Evolutionary conservation across 2,797 vertebrate species (phyloP).

Genomic region (Lepus townsendii): DNA sequence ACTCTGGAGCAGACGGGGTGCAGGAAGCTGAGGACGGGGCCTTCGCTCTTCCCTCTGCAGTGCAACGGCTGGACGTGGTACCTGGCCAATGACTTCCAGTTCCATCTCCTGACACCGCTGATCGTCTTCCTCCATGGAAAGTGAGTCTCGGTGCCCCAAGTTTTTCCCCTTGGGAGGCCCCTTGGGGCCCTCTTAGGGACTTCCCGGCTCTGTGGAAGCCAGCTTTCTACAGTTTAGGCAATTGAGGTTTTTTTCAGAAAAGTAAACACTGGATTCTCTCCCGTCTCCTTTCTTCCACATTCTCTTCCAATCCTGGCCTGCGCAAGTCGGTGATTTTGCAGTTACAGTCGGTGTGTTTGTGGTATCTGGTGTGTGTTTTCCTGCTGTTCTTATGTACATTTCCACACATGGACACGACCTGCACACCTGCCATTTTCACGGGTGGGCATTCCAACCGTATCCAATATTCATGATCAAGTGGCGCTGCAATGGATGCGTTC

Average conservation of each 20-base stretch:
- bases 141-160: slow-evolving; percentile 85
- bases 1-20: fast-evolving
- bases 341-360: not conserved
- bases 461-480: slow-evolving; percentile 7
- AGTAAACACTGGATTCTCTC: fast-evolving
- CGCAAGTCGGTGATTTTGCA: not conserved
- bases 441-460: not conserved
- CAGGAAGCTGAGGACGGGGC: not conserved
- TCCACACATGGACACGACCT: not conserved
- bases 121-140: slow-evolving; percentile 90
- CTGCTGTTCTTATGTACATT: not conserved
- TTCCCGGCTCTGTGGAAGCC: not conserved
- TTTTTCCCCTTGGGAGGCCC: not conserved
- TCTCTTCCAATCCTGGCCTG: not conserved
- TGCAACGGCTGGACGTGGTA: slow-evolving; percentile 95
- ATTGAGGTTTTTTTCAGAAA: not conserved
- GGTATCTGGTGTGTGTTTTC: not conserved
- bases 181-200: not conserved
- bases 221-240: not conserved
- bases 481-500: not conserved
- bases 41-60: slow-evolving; percentile 82
- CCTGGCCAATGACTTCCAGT: slow-evolving; percentile 94
- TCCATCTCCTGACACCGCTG: slow-evolving; percentile 90
- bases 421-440: not conserved
- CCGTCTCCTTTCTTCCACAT: fast-evolving